These are phyloP conservation scores for Amphiprion clarkii DNA, from an alignment of 2,797 vertebrate species.

Conservation along the genomic window DNA sequence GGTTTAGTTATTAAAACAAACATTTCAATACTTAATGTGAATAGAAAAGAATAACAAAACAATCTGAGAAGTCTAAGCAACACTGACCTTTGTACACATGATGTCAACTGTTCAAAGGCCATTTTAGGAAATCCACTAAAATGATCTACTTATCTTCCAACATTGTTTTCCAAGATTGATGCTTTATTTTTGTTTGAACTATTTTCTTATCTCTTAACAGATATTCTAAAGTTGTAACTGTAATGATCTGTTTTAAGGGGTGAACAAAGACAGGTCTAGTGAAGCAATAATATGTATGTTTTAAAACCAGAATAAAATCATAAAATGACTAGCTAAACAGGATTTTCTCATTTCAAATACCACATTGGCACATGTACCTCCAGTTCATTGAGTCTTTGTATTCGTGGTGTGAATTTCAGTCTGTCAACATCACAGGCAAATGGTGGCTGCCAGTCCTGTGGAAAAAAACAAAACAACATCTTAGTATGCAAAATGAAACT, in stretches of 20 bases:
- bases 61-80: neutral
- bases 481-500: conserved; percentile 21
- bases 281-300: neutral
- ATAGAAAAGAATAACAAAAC: neutral
- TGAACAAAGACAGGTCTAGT: neutral
- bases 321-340: neutral
- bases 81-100: too few relatives aligned
- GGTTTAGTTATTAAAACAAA: neutral
- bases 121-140: neutral
- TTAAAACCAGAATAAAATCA: neutral
- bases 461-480: conserved; percentile 13
- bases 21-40: neutral
- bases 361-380: conserved; percentile 85
- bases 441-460: conserved; percentile 97
- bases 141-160: neutral
- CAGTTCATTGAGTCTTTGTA: conserved; percentile 97
- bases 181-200: neutral
- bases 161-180: neutral
- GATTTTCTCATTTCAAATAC: neutral
- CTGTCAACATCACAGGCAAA: conserved; percentile 98
- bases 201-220: neutral
- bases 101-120: neutral
- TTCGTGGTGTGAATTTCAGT: conserved; percentile 96
- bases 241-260: too few relatives aligned
- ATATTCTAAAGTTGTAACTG: too few relatives aligned